phyloP scores from a whole-genome alignment of 2,888 invertebrate genomes.

The Dyspetes luteomarginatus region DNA sequence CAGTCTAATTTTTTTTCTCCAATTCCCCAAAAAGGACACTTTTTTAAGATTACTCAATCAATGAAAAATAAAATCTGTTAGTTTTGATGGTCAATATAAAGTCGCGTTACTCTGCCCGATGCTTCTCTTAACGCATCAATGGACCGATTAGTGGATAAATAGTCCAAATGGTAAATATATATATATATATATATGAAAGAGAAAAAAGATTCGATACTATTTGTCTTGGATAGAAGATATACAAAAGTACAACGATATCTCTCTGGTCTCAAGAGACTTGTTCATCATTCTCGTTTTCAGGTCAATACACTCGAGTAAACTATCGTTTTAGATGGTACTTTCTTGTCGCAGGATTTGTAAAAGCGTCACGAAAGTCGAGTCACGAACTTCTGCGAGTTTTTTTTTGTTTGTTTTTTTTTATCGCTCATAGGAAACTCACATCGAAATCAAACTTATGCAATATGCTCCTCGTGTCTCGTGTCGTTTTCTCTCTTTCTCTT shows the following conservation, averaged over 20 bases:
- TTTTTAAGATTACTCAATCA: too few species aligned
- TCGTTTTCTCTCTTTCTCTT: too few species aligned
- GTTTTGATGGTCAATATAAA: background rate
- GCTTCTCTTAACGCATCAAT: constrained; percentile 8
- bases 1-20: background rate
- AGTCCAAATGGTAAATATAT: constrained; percentile 12
- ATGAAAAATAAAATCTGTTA: background rate
- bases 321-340: constrained; percentile 39
- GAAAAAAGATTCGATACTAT: background rate
- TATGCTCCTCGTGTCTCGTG: constrained; percentile 43
- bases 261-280: constrained; percentile 25
- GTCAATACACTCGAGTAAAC: constrained; percentile 51
- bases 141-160: constrained; percentile 6
- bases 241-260: background rate
- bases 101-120: background rate
- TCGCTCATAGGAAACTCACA: background rate
- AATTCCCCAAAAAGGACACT: too few species aligned
- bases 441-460: constrained; percentile 56
- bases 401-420: too few species aligned
- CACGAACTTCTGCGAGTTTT: constrained; percentile 51
- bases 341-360: constrained; percentile 26
- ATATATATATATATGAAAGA: background rate
- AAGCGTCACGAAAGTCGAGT: constrained; percentile 59
- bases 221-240: background rate
- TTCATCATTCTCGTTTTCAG: constrained; percentile 34